Percentiles rank a stretch among this genome's conserved stretches.
These are phyloP conservation scores for Scyliorhinus canicula DNA, from an alignment of 2,797 vertebrate genomes.

Conservation along the genomic window DNA sequence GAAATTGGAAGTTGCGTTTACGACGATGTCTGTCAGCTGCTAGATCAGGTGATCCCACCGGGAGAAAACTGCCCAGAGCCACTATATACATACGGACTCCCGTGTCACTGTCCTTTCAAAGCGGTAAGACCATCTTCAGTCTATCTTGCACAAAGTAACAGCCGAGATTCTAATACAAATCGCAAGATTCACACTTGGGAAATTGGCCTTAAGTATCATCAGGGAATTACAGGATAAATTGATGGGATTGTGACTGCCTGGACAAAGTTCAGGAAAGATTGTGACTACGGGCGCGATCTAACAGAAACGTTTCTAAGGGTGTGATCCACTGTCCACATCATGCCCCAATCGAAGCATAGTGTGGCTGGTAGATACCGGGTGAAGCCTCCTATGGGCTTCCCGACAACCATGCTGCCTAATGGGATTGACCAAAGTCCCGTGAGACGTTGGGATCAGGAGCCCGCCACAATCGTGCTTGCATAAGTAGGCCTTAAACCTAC, in stretches of 20 bases:
- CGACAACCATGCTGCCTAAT: too few relatives aligned
- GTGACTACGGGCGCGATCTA: too few relatives aligned
- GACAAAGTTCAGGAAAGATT: background rate
- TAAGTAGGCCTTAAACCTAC: too few relatives aligned
- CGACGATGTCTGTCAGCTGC: slow-evolving; percentile 16
- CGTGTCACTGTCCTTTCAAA: slow-evolving; percentile 40
- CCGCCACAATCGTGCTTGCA: too few relatives aligned
- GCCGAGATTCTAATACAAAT: background rate
- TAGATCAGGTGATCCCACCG: slow-evolving; percentile 1
- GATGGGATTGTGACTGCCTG: background rate
- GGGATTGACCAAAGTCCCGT: too few relatives aligned
- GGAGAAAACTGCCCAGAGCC: slow-evolving; percentile 37
- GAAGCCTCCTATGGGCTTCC: too few relatives aligned
- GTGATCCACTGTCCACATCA: too few relatives aligned
- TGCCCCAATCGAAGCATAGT: too few relatives aligned
- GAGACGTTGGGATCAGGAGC: too few relatives aligned
- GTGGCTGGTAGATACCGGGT: too few relatives aligned
- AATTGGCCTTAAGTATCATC: too few relatives aligned
- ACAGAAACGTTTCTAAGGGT: too few relatives aligned
- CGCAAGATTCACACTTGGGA: background rate
- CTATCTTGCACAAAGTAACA: background rate
- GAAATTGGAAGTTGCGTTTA: slow-evolving; percentile 36
- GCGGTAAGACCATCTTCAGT: slow-evolving; percentile 7
- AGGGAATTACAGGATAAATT: background rate
- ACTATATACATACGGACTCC: slow-evolving; percentile 25